Base-by-base conservation (phyloP, 2,888 invertebrate genomes). In the Malthinus seriepunctatus region DNA sequence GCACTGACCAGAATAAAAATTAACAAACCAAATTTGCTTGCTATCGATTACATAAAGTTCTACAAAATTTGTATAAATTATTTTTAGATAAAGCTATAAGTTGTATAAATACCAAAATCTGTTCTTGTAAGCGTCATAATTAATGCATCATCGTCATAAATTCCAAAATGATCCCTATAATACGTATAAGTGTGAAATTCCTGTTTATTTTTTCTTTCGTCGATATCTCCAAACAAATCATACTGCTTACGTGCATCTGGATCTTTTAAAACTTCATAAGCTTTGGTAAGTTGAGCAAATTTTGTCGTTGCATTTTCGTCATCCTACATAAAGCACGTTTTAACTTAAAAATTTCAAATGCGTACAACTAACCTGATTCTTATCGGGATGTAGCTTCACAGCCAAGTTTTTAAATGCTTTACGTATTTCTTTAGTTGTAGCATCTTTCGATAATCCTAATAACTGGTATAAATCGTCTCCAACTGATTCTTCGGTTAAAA, bases 261-360 rank as follows among this genome's bases (percentile, higher is more conserved):
- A 79, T 94, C 93, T 78, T 93, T 93, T 9, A 95, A 78, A 1
- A 90, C 88, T 78, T 95, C 94, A 80, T 95, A 95, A 0, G 93
- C 94, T 72, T 88, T 85, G 47, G 90, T 91, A 45, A 94, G 83
- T 79, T 86, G 86, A 23, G 93, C 77, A 75, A 95, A 95, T 65
- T 85, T 88, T 42, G 86, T 86, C 74, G 91, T 89, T 7, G 90
- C 88, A 50, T 87, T 81, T 54, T 84, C 83, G 76, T 89, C 86
- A 74, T 88, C 87, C 92, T 93, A 71, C 33, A 78, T 73, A 67
- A 45, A 56, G 34, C 9, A 23, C n/a, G n/a, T n/a, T n/a, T 23
- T 23, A 3, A 8, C 32, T 31, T 1, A 8, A 32, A 10, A 1
- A 23, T 2, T 12, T 39, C 4, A 9, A 35, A 35, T 9, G 11